These are phyloP conservation scores for Colossoma macropomum DNA, from an alignment of 2,113 vertebrate genomes.

Conservation along the genomic window DNA sequence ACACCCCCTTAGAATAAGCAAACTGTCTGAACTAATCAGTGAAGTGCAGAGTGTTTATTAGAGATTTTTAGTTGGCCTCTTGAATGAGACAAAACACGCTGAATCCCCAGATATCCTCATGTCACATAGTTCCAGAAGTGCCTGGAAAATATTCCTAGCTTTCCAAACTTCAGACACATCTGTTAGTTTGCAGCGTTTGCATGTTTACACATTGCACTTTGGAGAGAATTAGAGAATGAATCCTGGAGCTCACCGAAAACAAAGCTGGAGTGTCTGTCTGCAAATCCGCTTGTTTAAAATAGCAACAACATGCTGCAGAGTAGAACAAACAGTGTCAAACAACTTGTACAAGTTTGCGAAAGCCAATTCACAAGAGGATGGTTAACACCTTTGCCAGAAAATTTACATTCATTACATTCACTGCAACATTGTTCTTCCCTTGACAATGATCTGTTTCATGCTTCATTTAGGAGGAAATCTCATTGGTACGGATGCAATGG, in stretches of 20 bases:
- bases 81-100: neutral
- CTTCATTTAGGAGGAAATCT: conserved; percentile 1
- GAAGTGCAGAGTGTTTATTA: neutral
- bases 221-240: neutral
- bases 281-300: conserved; percentile 2
- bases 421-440: neutral
- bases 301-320: neutral
- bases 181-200: neutral
- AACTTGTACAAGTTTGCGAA: neutral
- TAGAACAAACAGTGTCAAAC: neutral
- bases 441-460: conserved; percentile 1
- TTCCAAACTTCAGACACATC: neutral
- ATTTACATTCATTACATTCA: neutral
- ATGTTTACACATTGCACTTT: neutral
- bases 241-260: neutral
- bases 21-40: neutral
- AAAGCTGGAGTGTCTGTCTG: neutral
- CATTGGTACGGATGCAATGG: neutral
- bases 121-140: neutral
- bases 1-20: neutral
- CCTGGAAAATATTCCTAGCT: neutral
- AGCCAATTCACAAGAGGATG: neutral
- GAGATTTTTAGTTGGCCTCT: neutral
- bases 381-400: neutral
- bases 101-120: neutral